Conservation (phyloP, 2,888 invertebrate genomes). For the Enoplolaimus lenunculus region DNA sequence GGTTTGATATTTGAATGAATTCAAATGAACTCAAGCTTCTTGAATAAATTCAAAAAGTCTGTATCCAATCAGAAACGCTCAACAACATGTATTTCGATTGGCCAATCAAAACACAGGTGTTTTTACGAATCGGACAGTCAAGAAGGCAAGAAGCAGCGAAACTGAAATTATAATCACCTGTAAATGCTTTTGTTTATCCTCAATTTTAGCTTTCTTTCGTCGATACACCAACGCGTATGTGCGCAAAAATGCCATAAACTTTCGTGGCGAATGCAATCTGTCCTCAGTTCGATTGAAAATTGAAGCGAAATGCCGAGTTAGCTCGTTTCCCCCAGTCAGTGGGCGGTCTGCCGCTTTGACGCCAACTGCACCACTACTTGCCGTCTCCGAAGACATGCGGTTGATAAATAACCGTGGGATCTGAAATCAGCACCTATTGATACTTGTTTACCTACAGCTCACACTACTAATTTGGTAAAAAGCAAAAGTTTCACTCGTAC, state of each 20-base stretch:
- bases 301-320: constrained; percentile 42
- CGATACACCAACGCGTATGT: constrained; percentile 49
- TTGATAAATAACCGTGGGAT: constrained; percentile 39
- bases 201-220: constrained; percentile 52
- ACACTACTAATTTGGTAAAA: too few relatives aligned
- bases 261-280: constrained; percentile 43
- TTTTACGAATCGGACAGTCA: too few relatives aligned
- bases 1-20: too few relatives aligned
- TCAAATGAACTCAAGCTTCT: too few relatives aligned
- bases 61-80: too few relatives aligned
- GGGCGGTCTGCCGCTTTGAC: constrained; percentile 29
- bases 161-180: constrained; percentile 48
- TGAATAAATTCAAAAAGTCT: too few relatives aligned
- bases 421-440: constrained; percentile 32
- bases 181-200: constrained; percentile 52
- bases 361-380: background rate
- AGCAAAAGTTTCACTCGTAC: too few relatives aligned
- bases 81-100: too few relatives aligned
- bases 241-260: constrained; percentile 49
- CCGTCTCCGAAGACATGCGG: background rate
- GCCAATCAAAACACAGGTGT: too few relatives aligned
- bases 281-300: constrained; percentile 43
- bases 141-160: too few relatives aligned
- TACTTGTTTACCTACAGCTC: too few relatives aligned
- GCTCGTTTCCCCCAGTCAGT: constrained; percentile 41